Base-by-base conservation (phyloP, 2,113 vertebrate genomes). In the Varanus komodoensis region DNA sequence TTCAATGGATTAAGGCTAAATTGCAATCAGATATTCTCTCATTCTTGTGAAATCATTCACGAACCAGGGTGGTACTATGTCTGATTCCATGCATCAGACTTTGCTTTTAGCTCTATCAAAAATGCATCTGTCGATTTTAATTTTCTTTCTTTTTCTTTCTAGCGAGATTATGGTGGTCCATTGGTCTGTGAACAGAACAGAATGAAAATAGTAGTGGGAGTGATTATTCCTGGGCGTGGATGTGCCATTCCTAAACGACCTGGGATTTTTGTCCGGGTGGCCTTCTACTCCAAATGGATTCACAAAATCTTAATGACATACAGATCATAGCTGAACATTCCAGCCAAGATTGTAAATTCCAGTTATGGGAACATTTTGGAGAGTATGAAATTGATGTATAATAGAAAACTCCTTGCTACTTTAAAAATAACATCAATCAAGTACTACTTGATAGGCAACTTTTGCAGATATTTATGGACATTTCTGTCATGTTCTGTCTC, bases 141-240 rank as follows among this genome's bases (percentile, higher is more conserved):
- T 75, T 54, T 44, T 57, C 78, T 7, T 75, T 15, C 74, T 90
- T 0, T 90, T 71, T 95, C 87, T 95, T 94, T 68, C 87, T 89
- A 99, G 99, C 94, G 98, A 90, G 99, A 99, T 97, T 99, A 99
- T 17, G 99, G 99, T 8, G 99, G 99, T 74, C 99, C 99, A 25
- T 97, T 99, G 84, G 97, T 99, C 89, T 99, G 99, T 94, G 98
- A 98, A 93, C 98, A 99, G n/a, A 98, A 98, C 69, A 98, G 98
- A 64, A 97, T 98, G 95, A 98, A 97, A 95, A 98, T 99, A 80
- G 97, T 99, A n/a, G 97, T 98, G 67, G 99, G 99, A 11, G 98
- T 99, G 78, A 99, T 99, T 79, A 97, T 99, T 91, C 99, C 99
- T 50, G 98, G 99, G 84, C 97, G 99, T 32, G 98, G 99, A 91